Conservation (phyloP, 2,888 invertebrate species). For the Eupithecia inturbata region DNA sequence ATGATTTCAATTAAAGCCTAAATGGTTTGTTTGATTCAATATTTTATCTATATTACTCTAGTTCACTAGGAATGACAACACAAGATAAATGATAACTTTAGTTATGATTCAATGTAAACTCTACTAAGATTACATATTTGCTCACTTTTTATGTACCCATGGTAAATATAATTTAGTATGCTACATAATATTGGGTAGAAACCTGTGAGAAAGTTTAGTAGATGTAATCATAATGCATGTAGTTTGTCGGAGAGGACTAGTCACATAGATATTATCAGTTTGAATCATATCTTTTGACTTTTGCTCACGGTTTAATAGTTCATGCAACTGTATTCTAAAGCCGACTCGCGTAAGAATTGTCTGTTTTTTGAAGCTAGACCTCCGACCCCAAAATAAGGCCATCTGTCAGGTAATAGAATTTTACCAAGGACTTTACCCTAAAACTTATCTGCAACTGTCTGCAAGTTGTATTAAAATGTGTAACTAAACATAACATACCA, state of each 20-base stretch:
- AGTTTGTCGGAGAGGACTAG: background rate
- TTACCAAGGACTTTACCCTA: slow-evolving; percentile 23
- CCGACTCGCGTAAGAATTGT: background rate
- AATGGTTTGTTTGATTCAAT: background rate
- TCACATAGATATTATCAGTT: background rate
- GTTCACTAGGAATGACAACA: background rate
- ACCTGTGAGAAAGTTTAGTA: too few species aligned
- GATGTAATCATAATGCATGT: background rate
- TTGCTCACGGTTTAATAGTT: background rate
- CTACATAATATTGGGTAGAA: background rate
- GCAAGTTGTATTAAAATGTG: background rate
- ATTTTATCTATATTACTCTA: background rate
- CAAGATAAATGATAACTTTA: background rate
- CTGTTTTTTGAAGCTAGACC: slow-evolving; percentile 15
- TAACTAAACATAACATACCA: slow-evolving; percentile 5
- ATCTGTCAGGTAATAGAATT: slow-evolving; percentile 28
- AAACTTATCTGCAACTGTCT: background rate
- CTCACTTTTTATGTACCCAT: background rate
- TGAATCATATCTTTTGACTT: slow-evolving; percentile 3
- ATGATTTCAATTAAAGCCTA: too few species aligned
- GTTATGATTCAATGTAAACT: background rate
- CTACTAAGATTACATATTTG: background rate
- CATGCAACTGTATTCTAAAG: background rate
- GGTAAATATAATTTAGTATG: background rate
- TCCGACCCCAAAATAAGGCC: slow-evolving; percentile 38